Base-by-base conservation (phyloP, 2,888 invertebrate genomes). In the Operophtera brumata region DNA sequence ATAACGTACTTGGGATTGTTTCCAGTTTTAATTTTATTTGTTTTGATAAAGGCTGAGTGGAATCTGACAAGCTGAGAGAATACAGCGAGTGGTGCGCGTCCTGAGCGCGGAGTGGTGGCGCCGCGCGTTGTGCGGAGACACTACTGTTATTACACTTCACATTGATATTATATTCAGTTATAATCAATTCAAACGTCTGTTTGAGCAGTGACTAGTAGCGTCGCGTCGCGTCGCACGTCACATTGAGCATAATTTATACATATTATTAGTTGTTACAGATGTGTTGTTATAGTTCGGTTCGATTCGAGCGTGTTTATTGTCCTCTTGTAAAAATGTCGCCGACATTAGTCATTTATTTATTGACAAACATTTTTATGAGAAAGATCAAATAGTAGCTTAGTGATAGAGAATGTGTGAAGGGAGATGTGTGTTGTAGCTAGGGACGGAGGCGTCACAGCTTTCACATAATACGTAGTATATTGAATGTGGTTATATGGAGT, bases 331-430 rank as follows among this genome's bases (percentile, higher is more conserved):
- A 14, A 30, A 37, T 54, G 42, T 47, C 25, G 25, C 28, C 6
- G 51, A 43, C 47, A 43, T 43, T 44, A 54, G 47, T 47, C 53
- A 43, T 37, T 36, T 54, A 54, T 54, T 54, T 54, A 54, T 54
- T 54, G 47, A 47, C 47, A 28, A 34, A 28, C 36, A 43, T 47
- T 47, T 39, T 52, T 52, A 44, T 36, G 34, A 46, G 50, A 39
- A 32, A 35, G 46, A 47, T 53, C 52, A 35, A 47, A 20, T 28
- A 28, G 20, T 48, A 48, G 34, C 25, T 39, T 48, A 41, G 34
- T 41, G 25, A 10, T 34, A 34, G 40, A 20, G 47, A 32, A 28
- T 43, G 25, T 42, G 11, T 11, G 1, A 14, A 20, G 2, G 14
- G 2, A 30, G 30, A 7, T 0, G 30, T 7, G 9, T 7, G 30